A percentile compares a stretch with the other conserved stretches of the same genome.
Evolutionary conservation across 2,113 vertebrate genomes (phyloP).

Genomic region (Catharus fuscescens): DNA sequence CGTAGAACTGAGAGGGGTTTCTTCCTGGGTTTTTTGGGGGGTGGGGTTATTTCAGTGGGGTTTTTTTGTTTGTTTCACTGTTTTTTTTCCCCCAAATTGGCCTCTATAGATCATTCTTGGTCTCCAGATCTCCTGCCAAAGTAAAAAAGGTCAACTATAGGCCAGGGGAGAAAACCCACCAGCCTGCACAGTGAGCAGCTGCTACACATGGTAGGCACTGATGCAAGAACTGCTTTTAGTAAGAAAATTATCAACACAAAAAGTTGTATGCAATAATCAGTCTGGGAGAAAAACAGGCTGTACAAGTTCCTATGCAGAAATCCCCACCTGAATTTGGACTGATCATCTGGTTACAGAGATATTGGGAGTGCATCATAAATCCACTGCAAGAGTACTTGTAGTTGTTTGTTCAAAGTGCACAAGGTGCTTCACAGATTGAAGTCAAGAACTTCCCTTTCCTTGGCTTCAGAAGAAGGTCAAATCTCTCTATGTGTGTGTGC

Average conservation of each 20-base stretch:
- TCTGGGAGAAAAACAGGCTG: not conserved
- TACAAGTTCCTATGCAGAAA: not conserved
- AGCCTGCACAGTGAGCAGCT: not conserved
- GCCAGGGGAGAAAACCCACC: not conserved
- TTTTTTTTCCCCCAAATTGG: rapidly evolving
- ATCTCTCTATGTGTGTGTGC: not conserved
- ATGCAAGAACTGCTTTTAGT: not conserved
- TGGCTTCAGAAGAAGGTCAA: not conserved
- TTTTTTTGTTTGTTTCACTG: not conserved
- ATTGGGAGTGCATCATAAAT: not conserved
- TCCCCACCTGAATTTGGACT: not conserved
- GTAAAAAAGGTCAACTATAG: not conserved
- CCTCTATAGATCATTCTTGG: not conserved
- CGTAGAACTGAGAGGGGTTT: not conserved
- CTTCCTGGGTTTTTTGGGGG: not conserved
- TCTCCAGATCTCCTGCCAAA: not conserved
- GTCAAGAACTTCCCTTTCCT: not conserved
- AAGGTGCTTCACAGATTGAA: not conserved
- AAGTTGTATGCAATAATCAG: not conserved
- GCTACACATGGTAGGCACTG: not conserved
- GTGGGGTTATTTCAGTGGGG: not conserved
- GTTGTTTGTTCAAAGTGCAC: not conserved
- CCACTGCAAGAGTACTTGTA: not conserved
- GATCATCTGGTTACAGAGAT: not conserved
- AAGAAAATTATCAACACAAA: not conserved